These are phyloP conservation scores for Rhinolophus sinicus DNA, from an alignment of 2,113 vertebrate species.

Conservation along the genomic window DNA sequence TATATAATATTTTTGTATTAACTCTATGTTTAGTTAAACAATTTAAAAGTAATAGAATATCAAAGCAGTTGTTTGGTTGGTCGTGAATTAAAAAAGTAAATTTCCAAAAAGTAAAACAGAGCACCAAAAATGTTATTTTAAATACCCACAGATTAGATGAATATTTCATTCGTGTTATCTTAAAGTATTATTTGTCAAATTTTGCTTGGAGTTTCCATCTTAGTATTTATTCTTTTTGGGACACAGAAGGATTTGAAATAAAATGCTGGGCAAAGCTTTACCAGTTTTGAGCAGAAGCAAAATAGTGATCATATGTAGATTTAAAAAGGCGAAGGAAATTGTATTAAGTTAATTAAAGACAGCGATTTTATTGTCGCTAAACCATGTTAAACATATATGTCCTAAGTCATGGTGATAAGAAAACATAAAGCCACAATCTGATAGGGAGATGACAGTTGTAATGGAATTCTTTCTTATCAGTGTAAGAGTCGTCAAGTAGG, in stretches of 20 bases:
- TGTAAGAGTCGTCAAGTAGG: neutral
- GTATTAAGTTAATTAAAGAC: neutral
- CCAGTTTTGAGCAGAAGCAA: neutral
- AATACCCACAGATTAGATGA: neutral
- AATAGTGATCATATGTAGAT: neutral
- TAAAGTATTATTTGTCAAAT: neutral
- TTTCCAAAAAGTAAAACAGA: neutral
- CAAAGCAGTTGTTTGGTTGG: neutral
- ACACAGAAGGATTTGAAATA: neutral
- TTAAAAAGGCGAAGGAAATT: neutral
- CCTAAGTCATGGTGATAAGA: neutral
- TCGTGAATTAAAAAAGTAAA: neutral
- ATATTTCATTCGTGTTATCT: neutral
- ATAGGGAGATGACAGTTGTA: neutral
- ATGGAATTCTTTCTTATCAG: neutral
- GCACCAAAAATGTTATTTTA: neutral
- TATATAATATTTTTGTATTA: neutral
- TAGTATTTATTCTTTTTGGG: neutral
- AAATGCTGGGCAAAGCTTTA: neutral
- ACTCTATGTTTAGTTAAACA: neutral
- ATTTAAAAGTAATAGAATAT: neutral
- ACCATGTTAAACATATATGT: neutral
- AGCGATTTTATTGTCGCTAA: neutral
- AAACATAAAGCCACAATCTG: neutral
- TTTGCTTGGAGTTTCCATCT: neutral